Evolutionary conservation across 1,140 invertebrate species (phyloP).

Genomic region (Eriocheir sinensis): DNA sequence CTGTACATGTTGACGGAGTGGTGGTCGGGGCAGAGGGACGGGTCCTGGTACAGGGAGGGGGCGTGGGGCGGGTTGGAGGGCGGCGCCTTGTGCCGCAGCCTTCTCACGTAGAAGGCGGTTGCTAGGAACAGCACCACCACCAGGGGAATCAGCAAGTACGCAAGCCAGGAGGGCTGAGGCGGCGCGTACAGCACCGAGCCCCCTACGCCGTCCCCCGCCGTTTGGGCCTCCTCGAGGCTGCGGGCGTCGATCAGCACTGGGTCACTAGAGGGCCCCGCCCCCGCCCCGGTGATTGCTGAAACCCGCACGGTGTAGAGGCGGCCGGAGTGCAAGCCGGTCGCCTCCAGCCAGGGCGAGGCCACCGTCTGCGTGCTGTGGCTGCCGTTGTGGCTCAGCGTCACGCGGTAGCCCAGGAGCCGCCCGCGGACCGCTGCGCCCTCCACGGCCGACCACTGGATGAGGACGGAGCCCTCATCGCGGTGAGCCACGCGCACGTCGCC

Average conservation of each 20-base stretch:
- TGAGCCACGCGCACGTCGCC: constrained; percentile 54
- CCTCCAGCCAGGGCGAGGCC: constrained; percentile 74
- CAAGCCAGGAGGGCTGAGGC: constrained; percentile 76
- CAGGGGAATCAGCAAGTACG: constrained; percentile 73
- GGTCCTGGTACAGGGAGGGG: constrained; percentile 61
- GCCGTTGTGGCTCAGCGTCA: constrained; percentile 70
- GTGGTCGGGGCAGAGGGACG: constrained; percentile 65
- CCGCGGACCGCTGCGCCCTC: constrained; percentile 63
- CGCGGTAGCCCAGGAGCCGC: constrained; percentile 72
- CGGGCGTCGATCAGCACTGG: constrained; percentile 64
- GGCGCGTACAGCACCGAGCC: constrained; percentile 71
- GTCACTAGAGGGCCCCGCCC: constrained; percentile 71
- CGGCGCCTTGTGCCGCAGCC: constrained; percentile 62
- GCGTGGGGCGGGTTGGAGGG: constrained; percentile 65
- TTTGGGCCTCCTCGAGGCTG: neutral
- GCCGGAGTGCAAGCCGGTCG: constrained; percentile 55
- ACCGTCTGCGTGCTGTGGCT: constrained; percentile 63
- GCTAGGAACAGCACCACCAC: constrained; percentile 71
- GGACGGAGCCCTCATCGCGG: constrained; percentile 63
- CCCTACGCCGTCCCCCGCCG: neutral
- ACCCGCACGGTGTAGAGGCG: constrained; percentile 74
- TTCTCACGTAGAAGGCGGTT: constrained; percentile 68
- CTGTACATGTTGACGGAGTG: constrained; percentile 78
- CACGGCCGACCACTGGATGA: constrained; percentile 73
- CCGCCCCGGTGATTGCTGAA: constrained; percentile 74